Evolutionary conservation across 2,888 invertebrate species (phyloP).

Genomic region (Acleris cristana): DNA sequence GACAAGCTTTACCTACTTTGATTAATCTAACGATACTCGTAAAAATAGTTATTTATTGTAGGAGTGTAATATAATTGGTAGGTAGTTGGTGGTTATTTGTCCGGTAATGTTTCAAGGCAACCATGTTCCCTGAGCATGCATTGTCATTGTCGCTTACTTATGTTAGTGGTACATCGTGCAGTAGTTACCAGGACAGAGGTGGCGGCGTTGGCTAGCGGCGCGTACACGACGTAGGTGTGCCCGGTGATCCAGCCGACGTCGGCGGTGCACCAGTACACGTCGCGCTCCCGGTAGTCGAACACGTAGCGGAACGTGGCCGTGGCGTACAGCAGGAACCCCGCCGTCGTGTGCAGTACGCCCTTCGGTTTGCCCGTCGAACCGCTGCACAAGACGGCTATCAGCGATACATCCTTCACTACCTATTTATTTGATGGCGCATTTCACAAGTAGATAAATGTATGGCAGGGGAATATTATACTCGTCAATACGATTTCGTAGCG

Average conservation of each 20-base stretch:
- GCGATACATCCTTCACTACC: no score
- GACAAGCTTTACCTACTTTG: no score
- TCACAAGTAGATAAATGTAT: neutral
- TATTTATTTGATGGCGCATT: no score
- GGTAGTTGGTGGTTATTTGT: no score
- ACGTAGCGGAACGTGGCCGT: slow-evolving; percentile 97
- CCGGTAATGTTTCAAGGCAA: no score
- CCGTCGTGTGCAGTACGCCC: slow-evolving; percentile 97
- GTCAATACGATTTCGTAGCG: neutral
- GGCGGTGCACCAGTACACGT: slow-evolving; percentile 97
- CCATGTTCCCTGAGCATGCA: no score
- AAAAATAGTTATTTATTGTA: no score
- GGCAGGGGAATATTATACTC: neutral
- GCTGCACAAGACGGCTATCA: slow-evolving; percentile 56
- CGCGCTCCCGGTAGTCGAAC: slow-evolving; percentile 94
- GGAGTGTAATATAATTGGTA: no score
- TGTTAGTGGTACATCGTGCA: no score
- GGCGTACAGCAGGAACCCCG: slow-evolving; percentile 96
- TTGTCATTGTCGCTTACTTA: no score
- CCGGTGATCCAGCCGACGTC: slow-evolving; percentile 99
- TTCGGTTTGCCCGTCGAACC: slow-evolving; percentile 99
- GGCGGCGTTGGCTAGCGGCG: slow-evolving; percentile 96
- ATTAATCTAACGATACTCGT: no score
- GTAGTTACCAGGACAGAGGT: slow-evolving; percentile 94
- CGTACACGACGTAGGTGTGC: slow-evolving; percentile 96